Base-by-base conservation (phyloP, 1,140 invertebrate species). In the Dinothrombium tinctorium region DNA sequence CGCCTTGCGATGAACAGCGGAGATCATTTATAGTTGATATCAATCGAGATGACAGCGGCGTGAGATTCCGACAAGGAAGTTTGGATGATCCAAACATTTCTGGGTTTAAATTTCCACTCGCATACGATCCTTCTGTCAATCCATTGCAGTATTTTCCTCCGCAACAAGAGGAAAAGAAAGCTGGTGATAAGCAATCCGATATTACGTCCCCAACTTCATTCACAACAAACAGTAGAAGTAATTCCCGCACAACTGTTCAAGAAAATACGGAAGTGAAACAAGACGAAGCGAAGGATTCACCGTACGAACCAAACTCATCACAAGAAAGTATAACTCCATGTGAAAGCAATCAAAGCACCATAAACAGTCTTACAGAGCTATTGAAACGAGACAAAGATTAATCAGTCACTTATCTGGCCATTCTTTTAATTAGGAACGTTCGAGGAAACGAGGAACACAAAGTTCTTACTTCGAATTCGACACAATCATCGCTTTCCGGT, bases 261-360 rank as follows among this genome's bases (percentile, higher is more conserved):
- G 8, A 36, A 21, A n/a, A 36, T 21, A 19, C 35, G 7, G 11
- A 22, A 12, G 35, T 3, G n/a, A 37, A 17, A 17, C 33, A 44
- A 4, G 26, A 31, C 14, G 37, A 17, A 4, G 28, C 11, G 31
- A 24, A 4, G 17, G 11, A 33, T 41, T 26, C 31, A 23, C 4
- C 38, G 3, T 47, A 45, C n/a, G 48, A 47, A 32, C 45, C 48
- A 20, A 50, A 40, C 17, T 50, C 46, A 19, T 50, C 49, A 0
- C 44, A 48, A 17, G 49, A 50, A 40, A 48, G 46, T 45, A 20
- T 50, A 20, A 33, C 38, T 11, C 49, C 43, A 11, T 45, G 32
- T 25, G 44, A 48, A 31, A 50, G 49, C 33, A 50, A 50, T 33
- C 46, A 50, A 23, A 48, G 42, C 42, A 50, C 49, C 22, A 44